Base-by-base conservation (phyloP, 2,113 vertebrate genomes). In the Oncorhynchus keta region DNA sequence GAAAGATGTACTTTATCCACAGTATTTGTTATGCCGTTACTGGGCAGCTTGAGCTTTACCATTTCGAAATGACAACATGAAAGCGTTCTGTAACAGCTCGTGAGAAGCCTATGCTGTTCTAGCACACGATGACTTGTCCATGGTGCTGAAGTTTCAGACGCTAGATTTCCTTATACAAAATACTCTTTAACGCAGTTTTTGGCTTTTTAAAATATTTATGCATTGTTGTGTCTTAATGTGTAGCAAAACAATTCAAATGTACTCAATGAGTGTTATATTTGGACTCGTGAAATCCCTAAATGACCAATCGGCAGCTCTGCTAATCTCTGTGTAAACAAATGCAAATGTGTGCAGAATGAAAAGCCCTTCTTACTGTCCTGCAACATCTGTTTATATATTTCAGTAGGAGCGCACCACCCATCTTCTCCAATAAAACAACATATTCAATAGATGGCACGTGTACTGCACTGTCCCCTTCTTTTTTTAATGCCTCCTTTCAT, bases 361-460 rank as follows among this genome's bases (percentile, higher is more conserved):
- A 82, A 90, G 77, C 81, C 82, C 79, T 70, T 82, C 79, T 83
- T 78, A 70, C 69, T 80, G 72, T 73, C 48, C 73, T 57, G 22
- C 76, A 91, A 92, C 88, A 92, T 93, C 89, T 92, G 88, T 75
- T 83, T 28, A 75, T 76, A 77, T 84, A 89, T 89, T 91, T 86
- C 84, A 80, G 76, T 68, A 18, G 51, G 22, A 24, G 76, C 82
- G 84, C 79, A 84, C 66, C 68, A 55, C 64, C 86, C 89, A 90
- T 88, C 89, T 90, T 89, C 82, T 79, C 83, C 84, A 79, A 82
- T 45, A 85, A 62, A 81, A 72, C 45, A 64, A 62, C 6, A 22
- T 2, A 81, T 70, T 48, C 16, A 51, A 49, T n/a, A 55, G 14
- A 55, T 13, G 49, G 49, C 49, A 55, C 18, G 49, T 55, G 49